Conservation (phyloP, 2,888 invertebrate species). For the Eubasilissa splendida region DNA sequence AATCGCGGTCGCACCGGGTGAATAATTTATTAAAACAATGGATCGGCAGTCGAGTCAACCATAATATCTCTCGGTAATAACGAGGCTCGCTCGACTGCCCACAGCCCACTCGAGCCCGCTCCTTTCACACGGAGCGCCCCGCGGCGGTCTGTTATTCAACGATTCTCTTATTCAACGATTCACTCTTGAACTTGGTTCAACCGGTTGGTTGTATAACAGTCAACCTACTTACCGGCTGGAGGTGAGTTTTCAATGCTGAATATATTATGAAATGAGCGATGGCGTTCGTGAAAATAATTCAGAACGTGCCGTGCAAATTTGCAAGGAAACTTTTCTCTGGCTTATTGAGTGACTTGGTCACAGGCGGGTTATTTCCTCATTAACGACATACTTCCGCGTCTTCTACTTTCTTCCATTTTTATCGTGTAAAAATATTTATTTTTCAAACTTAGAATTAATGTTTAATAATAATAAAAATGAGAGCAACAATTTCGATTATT, state of each 20-base stretch:
- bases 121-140: conserved; percentile 22
- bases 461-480: no score
- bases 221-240: conserved; percentile 33
- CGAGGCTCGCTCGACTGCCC: conserved; percentile 15
- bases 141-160: conserved; percentile 28
- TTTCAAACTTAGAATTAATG: no score
- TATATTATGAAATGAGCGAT: conserved; percentile 30
- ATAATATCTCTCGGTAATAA: conserved; percentile 27
- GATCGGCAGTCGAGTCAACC: conserved; percentile 33
- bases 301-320: neutral
- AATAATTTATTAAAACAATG: conserved; percentile 33
- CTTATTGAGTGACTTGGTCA: no score
- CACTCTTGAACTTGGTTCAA: conserved; percentile 42
- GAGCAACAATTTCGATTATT: no score
- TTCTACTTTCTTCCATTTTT: no score
- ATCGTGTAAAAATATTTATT: no score
- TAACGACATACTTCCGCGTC: no score
- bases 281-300: conserved; percentile 7
- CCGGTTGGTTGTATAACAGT: conserved; percentile 28
- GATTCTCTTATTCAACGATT: conserved; percentile 38
- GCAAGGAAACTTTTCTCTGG: neutral
- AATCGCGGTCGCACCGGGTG: conserved; percentile 33
- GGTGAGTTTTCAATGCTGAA: conserved; percentile 36
- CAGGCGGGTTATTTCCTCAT: no score
- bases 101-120: conserved; percentile 5